Conservation (phyloP, 2,888 invertebrate species). For the Acleris laterana region DNA sequence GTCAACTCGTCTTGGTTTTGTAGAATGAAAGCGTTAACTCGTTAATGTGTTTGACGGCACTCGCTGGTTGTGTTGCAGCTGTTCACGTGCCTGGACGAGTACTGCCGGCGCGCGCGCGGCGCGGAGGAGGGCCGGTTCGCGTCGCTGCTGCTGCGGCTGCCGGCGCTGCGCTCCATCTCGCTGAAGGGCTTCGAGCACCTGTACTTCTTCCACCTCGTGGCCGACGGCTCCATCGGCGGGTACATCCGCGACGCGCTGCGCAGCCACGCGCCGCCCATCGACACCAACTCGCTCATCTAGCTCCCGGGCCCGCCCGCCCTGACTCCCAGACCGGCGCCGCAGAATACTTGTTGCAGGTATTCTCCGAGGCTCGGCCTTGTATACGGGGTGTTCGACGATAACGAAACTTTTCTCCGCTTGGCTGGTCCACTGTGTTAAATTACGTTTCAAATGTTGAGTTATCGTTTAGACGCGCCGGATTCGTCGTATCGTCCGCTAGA, state of each 20-base stretch:
- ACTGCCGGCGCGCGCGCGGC: constrained; percentile 94
- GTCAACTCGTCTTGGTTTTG: too few relatives aligned
- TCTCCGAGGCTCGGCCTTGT: neutral
- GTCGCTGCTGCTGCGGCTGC: constrained; percentile 94
- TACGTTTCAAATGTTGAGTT: constrained; percentile 16
- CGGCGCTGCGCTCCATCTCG: constrained; percentile 95
- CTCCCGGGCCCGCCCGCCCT: neutral
- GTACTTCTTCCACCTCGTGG: constrained; percentile 96
- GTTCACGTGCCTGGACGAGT: constrained; percentile 97
- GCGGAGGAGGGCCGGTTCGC: constrained; percentile 98
- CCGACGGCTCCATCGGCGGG: constrained; percentile 93
- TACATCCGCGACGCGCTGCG: constrained; percentile 92
- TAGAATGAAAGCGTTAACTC: too few relatives aligned
- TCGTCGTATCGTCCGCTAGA: neutral
- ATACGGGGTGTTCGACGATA: too few relatives aligned
- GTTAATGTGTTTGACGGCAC: too few relatives aligned
- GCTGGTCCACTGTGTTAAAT: constrained; percentile 24
- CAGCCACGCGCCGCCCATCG: constrained; percentile 84
- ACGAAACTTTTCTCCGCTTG: neutral
- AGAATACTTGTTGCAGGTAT: too few relatives aligned
- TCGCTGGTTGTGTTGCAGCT: constrained; percentile 70
- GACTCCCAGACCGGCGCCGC: neutral
- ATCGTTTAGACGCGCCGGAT: constrained; percentile 18
- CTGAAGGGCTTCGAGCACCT: constrained; percentile 97
- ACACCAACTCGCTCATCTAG: constrained; percentile 64